phyloP scores from a whole-genome alignment of 2,888 invertebrate genomes.

The Heterodera filipjevi region DNA sequence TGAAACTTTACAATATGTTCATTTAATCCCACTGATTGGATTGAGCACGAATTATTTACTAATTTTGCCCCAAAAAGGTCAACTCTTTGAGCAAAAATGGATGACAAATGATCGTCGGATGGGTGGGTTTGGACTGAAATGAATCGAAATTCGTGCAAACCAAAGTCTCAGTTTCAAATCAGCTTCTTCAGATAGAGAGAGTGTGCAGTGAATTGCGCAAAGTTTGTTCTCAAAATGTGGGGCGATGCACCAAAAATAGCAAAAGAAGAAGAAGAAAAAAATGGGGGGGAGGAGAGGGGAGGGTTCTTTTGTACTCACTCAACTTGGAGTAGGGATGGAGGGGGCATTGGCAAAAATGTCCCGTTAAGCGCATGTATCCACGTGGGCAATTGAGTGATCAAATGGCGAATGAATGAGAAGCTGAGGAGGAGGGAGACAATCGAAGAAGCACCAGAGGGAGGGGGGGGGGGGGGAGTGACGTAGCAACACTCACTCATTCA shows the following conservation, averaged over 20 bases:
- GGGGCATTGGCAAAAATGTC: background rate
- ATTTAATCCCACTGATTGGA: too few species aligned
- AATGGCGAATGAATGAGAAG: background rate
- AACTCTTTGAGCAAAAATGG: too few species aligned
- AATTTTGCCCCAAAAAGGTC: too few species aligned
- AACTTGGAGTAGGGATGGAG: background rate
- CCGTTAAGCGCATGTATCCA: background rate
- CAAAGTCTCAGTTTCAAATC: background rate
- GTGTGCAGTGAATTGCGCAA: background rate
- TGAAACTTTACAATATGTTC: too few species aligned
- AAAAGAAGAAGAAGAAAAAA: constrained; percentile 5
- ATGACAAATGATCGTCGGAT: too few species aligned
- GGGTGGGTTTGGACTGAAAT: too few species aligned
- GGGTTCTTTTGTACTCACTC: too few species aligned
- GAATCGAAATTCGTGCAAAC: too few species aligned
- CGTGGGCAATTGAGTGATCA: background rate
- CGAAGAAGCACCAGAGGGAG: background rate
- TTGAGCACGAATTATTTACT: too few species aligned
- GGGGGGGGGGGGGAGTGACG: background rate
- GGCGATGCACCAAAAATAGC: constrained; percentile 15
- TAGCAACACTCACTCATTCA: too few species aligned
- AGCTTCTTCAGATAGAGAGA: background rate
- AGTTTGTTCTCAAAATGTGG: constrained; percentile 19
- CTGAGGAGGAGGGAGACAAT: background rate
- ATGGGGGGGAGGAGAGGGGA: background rate